Conservation (phyloP, 2,797 vertebrate species). For the Semotilus atromaculatus region DNA sequence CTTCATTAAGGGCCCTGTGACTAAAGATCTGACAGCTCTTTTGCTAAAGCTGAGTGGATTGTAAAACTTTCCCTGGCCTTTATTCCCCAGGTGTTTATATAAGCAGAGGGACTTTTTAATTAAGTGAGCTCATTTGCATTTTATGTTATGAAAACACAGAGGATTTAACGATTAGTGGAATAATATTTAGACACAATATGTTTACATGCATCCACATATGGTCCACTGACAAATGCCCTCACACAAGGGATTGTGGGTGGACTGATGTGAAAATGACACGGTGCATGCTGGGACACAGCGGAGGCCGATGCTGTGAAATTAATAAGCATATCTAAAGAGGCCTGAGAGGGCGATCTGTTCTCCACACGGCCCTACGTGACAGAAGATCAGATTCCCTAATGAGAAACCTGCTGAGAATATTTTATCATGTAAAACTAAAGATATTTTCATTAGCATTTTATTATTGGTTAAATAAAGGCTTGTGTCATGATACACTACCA, state of each 20-base stretch:
- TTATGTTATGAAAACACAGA: constrained; percentile 8
- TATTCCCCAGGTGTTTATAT: background rate
- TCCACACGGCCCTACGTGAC: background rate
- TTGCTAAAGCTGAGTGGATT: constrained; percentile 3
- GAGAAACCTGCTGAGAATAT: constrained; percentile 54
- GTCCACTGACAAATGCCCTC: constrained; percentile 2
- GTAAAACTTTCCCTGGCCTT: constrained; percentile 18
- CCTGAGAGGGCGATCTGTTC: constrained; percentile 28
- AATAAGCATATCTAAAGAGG: constrained; percentile 42
- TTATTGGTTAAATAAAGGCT: background rate
- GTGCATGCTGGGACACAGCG: constrained; percentile 25
- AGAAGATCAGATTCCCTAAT: constrained; percentile 65
- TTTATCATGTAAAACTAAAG: background rate
- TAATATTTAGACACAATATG: constrained; percentile 15
- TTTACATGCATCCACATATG: background rate
- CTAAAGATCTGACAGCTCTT: constrained; percentile 29
- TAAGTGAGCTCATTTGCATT: constrained; percentile 26
- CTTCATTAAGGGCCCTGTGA: background rate
- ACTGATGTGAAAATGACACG: constrained; percentile 39
- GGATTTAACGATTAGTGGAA: constrained; percentile 34
- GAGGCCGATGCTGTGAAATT: background rate
- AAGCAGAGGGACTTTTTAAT: constrained; percentile 23
- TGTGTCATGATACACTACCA: background rate
- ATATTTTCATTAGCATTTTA: background rate
- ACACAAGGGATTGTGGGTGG: background rate